Base-by-base conservation (phyloP, 2,113 vertebrate genomes). In the Microtus richardsoni region DNA sequence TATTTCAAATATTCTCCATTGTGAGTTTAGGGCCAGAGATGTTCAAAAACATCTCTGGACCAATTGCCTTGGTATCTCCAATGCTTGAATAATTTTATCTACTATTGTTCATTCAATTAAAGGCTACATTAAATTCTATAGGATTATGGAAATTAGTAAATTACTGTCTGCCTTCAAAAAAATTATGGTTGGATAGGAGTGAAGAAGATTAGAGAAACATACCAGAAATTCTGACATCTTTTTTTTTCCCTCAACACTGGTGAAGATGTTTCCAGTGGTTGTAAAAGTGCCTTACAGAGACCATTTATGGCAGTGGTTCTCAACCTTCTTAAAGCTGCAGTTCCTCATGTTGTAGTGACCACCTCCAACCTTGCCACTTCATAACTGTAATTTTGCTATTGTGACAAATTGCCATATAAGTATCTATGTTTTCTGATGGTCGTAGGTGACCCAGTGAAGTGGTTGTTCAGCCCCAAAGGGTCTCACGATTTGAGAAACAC, bases 201-300 rank as follows among this genome's bases (percentile, higher is more conserved):
- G 39, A 90, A 58, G n/a, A 17, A 16, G 62, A 44, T 14, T 79
- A 26, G 24, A 92, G 78, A 89, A 92, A 36, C 30, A 78, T 14
- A 92, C 9, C n/a, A 70, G 70, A 41, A 92, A 78, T 95, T 86
- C 64, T 87, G 60, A 44, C 60, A 62, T 73, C 39, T 62, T 89
- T n/a, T 87, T 93, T 54, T 14, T 5, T n/a, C n/a, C 6, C 58
- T 58, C 13, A n/a, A 78, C 70, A 96, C 13, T 62, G 22, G 52
- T 74, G 74, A 80, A 79, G 83, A 90, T 70, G 39, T 88, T 88
- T 91, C 47, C 73, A 71, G 49, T 87, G n/a, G 14, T 89, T 86
- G 10, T 93, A 82, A 77, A 92, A 78, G 54, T 95, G 89, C 93
- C 62, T 95, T 95, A 26, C 41, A 83, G 71, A 74, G 80, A 90